A percentile compares a stretch with the other conserved stretches of the same genome.
Evolutionary conservation across 2,113 vertebrate genomes (phyloP).

Genomic region (Platycercus adscitus): DNA sequence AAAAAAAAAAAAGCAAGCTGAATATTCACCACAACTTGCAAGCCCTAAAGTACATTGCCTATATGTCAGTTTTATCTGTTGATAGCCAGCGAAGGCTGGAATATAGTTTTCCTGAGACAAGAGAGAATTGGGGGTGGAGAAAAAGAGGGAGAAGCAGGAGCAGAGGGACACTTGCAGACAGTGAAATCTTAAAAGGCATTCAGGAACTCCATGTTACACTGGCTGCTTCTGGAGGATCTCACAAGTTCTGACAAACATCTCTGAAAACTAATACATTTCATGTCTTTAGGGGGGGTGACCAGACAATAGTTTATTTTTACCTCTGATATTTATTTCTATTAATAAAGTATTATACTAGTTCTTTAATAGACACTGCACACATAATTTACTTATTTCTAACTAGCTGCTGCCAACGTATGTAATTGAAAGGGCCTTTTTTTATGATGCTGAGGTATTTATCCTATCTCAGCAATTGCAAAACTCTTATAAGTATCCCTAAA

Average conservation of each 20-base stretch:
- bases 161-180: not conserved
- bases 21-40: not conserved
- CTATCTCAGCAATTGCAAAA: not conserved
- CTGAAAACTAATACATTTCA: not conserved
- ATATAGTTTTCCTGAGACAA: not conserved
- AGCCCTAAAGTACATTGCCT: not conserved
- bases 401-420: not conserved
- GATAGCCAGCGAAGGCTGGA: not conserved
- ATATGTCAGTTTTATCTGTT: not conserved
- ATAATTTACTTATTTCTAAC: not conserved
- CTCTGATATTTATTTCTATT: not conserved
- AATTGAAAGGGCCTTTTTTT: not conserved
- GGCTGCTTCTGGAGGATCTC: not conserved
- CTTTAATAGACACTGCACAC: not conserved
- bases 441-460: not conserved
- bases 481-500: not conserved
- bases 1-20: not conserved
- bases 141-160: accelerated
- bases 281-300: not conserved
- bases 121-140: not conserved
- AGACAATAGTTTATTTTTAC: not conserved
- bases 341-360: not conserved
- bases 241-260: not conserved
- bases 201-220: not conserved
- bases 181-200: not conserved